Percentiles rank a stretch among this genome's conserved stretches.
These are phyloP conservation scores for Turritopsis rubra DNA, from an alignment of 30 jellyfish, hydroid and myxozoan species.

Conservation along the genomic window DNA sequence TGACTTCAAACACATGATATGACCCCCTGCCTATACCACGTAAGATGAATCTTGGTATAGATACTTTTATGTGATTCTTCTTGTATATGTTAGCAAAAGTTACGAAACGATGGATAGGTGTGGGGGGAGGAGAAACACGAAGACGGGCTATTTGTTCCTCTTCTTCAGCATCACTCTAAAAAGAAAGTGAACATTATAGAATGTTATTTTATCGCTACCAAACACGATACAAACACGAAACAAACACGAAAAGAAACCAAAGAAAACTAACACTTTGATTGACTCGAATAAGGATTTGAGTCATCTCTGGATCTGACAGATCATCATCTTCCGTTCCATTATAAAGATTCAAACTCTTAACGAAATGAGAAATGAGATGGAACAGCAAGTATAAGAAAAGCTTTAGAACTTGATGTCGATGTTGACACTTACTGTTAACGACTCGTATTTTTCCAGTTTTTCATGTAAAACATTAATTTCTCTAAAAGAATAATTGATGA, in stretches of 20 bases:
- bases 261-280: slow-evolving; percentile 37
- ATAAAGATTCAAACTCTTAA: slow-evolving; percentile 62
- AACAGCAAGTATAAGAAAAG: too few relatives aligned
- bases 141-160: slow-evolving; percentile 53
- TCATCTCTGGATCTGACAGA: slow-evolving; percentile 72
- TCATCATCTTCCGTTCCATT: slow-evolving; percentile 62
- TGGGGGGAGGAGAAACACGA: slow-evolving; percentile 91
- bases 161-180: slow-evolving; percentile 54
- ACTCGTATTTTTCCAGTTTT: slow-evolving; percentile 58
- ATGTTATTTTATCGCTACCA: too few relatives aligned
- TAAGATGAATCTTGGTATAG: slow-evolving; percentile 63
- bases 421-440: slow-evolving; percentile 55
- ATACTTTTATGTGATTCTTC: slow-evolving; percentile 72
- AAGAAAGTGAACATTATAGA: not conserved
- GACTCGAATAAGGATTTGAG: slow-evolving; percentile 62
- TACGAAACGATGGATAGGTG: slow-evolving; percentile 81
- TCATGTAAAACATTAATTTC: slow-evolving; percentile 73
- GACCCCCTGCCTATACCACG: slow-evolving; percentile 87
- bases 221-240: not conserved
- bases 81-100: slow-evolving; percentile 61
- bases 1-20: slow-evolving; percentile 90
- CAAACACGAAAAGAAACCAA: not conserved
- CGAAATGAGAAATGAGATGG: not conserved
- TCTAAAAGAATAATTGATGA: slow-evolving; percentile 28
- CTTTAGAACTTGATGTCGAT: not conserved